A percentile compares a stretch with the other conserved stretches of the same genome.
Conservation (phyloP, 2,113 vertebrate species). For the Blennius ocellaris region DNA sequence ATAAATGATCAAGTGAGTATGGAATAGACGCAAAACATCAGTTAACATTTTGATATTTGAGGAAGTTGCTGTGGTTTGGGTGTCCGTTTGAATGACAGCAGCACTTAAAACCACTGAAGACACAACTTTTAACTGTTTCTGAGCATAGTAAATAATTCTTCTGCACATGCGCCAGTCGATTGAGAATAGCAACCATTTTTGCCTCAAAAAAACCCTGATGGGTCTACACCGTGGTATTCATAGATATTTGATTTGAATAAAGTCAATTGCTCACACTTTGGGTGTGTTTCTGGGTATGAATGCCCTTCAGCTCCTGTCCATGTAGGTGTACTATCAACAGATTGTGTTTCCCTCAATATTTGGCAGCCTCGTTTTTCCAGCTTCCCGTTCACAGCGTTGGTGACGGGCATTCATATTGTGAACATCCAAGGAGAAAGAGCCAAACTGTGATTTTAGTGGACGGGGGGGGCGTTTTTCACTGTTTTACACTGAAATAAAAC, state of each 20-base stretch:
- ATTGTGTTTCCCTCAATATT: slow-evolving; percentile 24
- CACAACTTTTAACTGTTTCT: too few species aligned
- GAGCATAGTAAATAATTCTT: too few species aligned
- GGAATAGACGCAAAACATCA: too few species aligned
- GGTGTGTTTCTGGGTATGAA: background rate
- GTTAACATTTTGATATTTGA: too few species aligned
- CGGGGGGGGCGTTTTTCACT: background rate
- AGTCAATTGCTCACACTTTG: background rate
- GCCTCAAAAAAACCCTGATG: too few species aligned
- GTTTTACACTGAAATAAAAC: slow-evolving; percentile 18
- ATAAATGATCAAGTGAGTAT: too few species aligned
- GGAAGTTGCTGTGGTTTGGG: too few species aligned
- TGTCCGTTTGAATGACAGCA: too few species aligned
- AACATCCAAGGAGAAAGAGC: slow-evolving; percentile 11
- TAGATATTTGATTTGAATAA: background rate
- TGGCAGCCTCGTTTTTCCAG: slow-evolving; percentile 18
- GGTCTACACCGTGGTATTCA: too few species aligned
- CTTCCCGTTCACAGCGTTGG: slow-evolving; percentile 11
- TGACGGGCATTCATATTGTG: slow-evolving; percentile 24
- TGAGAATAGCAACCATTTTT: too few species aligned
- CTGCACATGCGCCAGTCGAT: too few species aligned
- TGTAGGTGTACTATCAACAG: slow-evolving; percentile 13
- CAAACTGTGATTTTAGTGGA: background rate
- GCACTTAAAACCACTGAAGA: too few species aligned
- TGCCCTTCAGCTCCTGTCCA: slow-evolving; percentile 22